Evolutionary conservation across 2,797 vertebrate genomes (phyloP).

Genomic region (Chaetophractus vellerosus): DNA sequence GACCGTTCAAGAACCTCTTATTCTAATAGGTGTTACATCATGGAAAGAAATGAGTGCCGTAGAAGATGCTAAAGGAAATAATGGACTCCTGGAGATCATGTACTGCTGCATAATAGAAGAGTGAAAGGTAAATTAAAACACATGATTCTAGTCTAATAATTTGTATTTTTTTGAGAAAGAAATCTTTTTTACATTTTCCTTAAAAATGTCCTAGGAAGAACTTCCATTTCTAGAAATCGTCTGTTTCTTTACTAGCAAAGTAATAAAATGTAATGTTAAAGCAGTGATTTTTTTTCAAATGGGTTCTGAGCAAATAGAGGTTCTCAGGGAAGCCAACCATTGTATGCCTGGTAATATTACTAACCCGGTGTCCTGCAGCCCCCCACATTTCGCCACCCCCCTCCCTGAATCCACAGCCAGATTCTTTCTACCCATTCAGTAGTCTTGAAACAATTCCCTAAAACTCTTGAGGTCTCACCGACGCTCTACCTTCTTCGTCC

Average conservation of each 20-base stretch:
- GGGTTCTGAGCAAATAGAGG: background rate
- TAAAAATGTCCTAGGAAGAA: background rate
- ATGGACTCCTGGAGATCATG: background rate
- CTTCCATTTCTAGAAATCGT: background rate
- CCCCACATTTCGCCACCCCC: background rate
- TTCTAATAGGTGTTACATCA: background rate
- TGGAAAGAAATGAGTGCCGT: background rate
- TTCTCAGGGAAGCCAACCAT: background rate
- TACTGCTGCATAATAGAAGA: background rate
- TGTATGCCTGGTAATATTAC: background rate
- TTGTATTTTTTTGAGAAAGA: constrained; percentile 16
- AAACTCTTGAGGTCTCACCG: background rate
- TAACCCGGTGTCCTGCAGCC: background rate
- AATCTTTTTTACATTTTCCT: constrained; percentile 43
- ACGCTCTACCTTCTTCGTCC: background rate
- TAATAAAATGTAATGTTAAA: constrained; percentile 26
- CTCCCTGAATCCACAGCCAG: background rate
- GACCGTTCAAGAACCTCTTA: background rate
- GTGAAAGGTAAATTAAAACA: background rate
- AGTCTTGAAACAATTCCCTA: background rate
- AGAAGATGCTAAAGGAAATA: background rate
- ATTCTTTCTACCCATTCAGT: background rate
- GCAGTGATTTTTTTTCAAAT: constrained; percentile 17
- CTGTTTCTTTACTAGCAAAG: constrained; percentile 11
- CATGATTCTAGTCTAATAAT: background rate